Evolutionary conservation across 53 echinoderm and acorn worm genomes (phyloP).

Genomic region (Echinometra lucunter): DNA sequence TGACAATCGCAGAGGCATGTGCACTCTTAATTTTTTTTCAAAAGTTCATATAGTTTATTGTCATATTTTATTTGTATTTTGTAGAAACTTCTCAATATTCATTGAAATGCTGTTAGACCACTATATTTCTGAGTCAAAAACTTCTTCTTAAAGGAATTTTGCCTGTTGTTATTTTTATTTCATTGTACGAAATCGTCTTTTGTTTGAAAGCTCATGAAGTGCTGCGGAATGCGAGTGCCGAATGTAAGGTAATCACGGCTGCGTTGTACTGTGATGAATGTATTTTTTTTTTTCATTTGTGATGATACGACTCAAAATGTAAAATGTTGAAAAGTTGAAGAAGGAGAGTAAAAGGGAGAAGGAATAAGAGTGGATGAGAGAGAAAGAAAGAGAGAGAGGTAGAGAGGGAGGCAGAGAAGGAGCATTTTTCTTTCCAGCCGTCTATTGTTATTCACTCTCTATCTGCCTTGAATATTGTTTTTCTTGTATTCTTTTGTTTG

Average conservation of each 20-base stretch:
- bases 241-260: not conserved
- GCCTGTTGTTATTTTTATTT: not conserved
- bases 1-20: constrained; percentile 22
- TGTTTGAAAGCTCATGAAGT: not conserved
- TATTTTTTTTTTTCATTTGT: not conserved
- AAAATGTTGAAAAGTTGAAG: too few species aligned
- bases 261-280: not conserved
- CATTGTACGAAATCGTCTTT: not conserved
- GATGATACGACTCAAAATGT: too few species aligned
- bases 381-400: too few species aligned
- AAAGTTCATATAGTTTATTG: not conserved
- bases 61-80: not conserved
- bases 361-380: too few species aligned
- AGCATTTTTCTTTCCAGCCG: too few species aligned
- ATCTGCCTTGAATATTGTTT: not conserved
- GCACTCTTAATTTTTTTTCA: not conserved
- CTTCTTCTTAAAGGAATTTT: not conserved
- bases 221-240: not conserved
- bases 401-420: too few species aligned
- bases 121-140: not conserved
- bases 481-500: not conserved
- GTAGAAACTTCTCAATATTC: not conserved
- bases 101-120: not conserved
- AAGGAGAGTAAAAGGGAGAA: too few species aligned
- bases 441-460: too few species aligned